Evolutionary conservation across 2,888 invertebrate genomes (phyloP).

Genomic region (Alentia gelatinosa): DNA sequence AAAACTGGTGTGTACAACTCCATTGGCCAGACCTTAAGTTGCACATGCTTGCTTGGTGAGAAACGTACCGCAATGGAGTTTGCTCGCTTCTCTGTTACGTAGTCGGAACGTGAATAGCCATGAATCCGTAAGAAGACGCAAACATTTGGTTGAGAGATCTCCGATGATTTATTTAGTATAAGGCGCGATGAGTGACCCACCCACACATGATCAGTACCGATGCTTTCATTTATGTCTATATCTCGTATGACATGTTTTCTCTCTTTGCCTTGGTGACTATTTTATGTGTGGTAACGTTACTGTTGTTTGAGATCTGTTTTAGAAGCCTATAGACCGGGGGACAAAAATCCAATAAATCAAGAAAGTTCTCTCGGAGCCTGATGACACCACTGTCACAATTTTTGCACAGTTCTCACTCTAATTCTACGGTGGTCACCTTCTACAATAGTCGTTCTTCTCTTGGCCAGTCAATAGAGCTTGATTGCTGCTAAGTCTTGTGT

Average conservation of each 20-base stretch:
- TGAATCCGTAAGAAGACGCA: background rate
- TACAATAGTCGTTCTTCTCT: background rate
- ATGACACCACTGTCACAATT: conserved; percentile 16
- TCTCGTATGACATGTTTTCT: conserved; percentile 28
- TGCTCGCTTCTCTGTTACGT: background rate
- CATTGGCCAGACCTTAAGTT: background rate
- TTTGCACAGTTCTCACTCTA: conserved; percentile 32
- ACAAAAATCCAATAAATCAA: background rate
- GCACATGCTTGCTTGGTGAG: conserved; percentile 32
- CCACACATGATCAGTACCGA: conserved; percentile 12
- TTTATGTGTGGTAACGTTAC: conserved; percentile 40
- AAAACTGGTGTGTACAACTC: conserved; percentile 31
- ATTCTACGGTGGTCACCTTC: background rate
- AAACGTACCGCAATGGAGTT: background rate
- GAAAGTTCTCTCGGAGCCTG: conserved; percentile 7
- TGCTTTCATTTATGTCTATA: conserved; percentile 18
- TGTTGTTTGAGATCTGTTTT: conserved; percentile 40
- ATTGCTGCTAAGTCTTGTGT: conserved; percentile 44
- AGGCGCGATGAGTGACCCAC: conserved; percentile 18
- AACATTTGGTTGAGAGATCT: conserved; percentile 18
- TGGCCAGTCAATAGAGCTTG: background rate
- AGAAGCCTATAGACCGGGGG: conserved; percentile 49
- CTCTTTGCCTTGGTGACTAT: conserved; percentile 39
- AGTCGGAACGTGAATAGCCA: background rate
- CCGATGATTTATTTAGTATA: background rate